Evolutionary conservation across 92 coral and sea anemone species (phyloP), one percentile per base, ranked within the genome.

Genomic region (Plumapathes pennacea): DNA sequence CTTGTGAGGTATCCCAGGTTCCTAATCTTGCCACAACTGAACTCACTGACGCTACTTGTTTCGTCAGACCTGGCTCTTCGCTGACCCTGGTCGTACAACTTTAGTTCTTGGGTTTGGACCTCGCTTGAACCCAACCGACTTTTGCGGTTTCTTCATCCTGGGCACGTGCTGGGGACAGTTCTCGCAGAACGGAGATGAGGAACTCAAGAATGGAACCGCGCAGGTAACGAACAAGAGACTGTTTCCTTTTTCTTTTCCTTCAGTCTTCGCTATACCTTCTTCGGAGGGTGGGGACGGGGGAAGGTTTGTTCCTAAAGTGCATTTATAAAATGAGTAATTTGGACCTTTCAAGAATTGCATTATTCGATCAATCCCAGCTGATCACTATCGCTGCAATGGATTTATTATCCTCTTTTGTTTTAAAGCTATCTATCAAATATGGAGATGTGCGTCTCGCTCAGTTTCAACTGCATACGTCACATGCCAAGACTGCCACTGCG

Each of bases 131-230:
- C 72, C 58, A 47, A 67, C 70, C 9, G 50, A 75, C 10, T 89
- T 89, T 74, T 76, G 81, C 23, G 83, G 91, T 9, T 89, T 89
- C 63, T 89, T 89, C 34, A 84, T 89, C 47, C 84, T 85, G 3
- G 89, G 83, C 2, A 63, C 89, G 3, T 83, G 88, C 18, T 89
- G 97, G 97, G 97, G 97, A 25, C 84, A 86, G 57, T 89, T 77
- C 71, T 60, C 28, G 22, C 97, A 89, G 74, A 76, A 74, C 28
- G 73, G 84, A 46, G 81, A 74, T 31, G 33, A 31, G 26, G 49
- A 25, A 18, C 52, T 49, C 46, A 54, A 22, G 5, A 38, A 37
- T 20, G 83, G 76, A 30, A 66, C 68, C n/a, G 76, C 67, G 5
- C 32, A 76, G 83, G 83, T 76, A 30, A 20, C 17, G 27, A 12